These are phyloP conservation scores for Porites cylindrica DNA, from an alignment of 92 coral and sea anemone species.

Conservation along the genomic window DNA sequence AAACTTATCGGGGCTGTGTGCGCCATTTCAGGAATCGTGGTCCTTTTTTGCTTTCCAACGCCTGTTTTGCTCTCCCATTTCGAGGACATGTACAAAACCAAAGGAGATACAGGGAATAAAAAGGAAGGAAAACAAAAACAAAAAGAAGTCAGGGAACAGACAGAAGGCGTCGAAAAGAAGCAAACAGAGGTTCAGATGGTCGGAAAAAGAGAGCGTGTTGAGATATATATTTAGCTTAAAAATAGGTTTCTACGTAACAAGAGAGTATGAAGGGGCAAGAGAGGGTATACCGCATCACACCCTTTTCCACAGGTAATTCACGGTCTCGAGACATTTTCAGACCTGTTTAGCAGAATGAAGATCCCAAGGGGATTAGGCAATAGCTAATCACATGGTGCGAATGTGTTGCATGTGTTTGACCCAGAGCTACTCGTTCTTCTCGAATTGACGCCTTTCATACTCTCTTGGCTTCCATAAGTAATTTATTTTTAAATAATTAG, in stretches of 20 bases:
- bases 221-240: slow-evolving; percentile 14
- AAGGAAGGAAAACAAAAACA: slow-evolving; percentile 17
- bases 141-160: not conserved
- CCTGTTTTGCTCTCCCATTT: slow-evolving; percentile 93
- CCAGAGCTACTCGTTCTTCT: no score
- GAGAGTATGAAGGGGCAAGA: no score
- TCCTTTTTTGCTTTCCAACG: slow-evolving; percentile 92
- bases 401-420: no score
- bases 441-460: no score
- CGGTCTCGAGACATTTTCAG: no score
- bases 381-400: no score
- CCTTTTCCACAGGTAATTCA: no score
- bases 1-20: slow-evolving; percentile 85
- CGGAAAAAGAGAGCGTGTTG: slow-evolving; percentile 33
- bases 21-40: slow-evolving; percentile 89
- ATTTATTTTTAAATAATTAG: no score
- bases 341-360: no score
- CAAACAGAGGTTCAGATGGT: slow-evolving; percentile 21
- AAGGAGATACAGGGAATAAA: slow-evolving; percentile 27
- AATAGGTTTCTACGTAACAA: not conserved
- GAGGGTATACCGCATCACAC: no score
- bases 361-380: no score
- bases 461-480: no score
- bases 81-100: slow-evolving; percentile 83
- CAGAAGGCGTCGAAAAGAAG: not conserved